Evolutionary conservation across 2,113 vertebrate species (phyloP).

Genomic region (Tupaia chinensis): DNA sequence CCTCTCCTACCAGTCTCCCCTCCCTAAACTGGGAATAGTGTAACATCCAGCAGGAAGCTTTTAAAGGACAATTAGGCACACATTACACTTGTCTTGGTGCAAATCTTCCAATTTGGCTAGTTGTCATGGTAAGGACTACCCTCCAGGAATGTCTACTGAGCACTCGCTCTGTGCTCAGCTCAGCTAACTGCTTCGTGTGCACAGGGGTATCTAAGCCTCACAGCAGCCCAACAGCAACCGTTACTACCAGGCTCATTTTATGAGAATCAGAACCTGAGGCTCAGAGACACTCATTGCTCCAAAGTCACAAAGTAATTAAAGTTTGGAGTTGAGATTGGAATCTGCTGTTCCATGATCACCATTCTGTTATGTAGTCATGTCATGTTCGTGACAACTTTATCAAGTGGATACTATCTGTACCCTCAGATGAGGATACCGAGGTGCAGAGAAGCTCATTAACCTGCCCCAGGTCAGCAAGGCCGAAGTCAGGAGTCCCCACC

Average conservation of each 20-base stretch:
- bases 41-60: not conserved
- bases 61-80: fast-evolving
- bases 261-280: not conserved
- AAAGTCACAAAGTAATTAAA: not conserved
- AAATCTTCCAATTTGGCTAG: not conserved
- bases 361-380: not conserved
- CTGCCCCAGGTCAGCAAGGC: not conserved
- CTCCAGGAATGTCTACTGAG: no score
- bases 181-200: not conserved
- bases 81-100: not conserved
- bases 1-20: not conserved
- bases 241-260: not conserved
- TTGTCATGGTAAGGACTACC: not conserved
- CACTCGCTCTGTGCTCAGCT: not conserved
- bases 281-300: not conserved
- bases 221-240: not conserved
- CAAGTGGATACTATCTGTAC: not conserved
- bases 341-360: not conserved
- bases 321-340: not conserved
- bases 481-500: not conserved
- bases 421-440: not conserved
- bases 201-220: no score
- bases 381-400: not conserved
- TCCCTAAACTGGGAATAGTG: not conserved
- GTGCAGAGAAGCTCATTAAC: not conserved